Evolutionary conservation across 1,140 invertebrate genomes (phyloP), one percentile per base, ranked within the genome.

Genomic region (Agrypnia vestita): DNA sequence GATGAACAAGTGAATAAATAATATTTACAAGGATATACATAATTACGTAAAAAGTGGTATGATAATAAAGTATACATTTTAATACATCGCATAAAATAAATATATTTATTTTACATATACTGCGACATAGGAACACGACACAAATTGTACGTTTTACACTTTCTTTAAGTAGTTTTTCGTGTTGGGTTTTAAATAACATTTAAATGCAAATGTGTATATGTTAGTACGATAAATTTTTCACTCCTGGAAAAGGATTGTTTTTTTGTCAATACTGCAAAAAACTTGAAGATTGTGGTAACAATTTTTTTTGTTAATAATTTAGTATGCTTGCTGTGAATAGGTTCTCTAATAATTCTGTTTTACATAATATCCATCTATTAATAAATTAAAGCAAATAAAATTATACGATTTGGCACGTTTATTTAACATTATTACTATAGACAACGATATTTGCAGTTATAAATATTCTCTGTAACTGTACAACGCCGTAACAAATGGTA

Each of bases 1-100:
- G 61, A 64, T 35, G 61, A 64, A 64, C 49, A 71, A 71, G 25
- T 71, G 61, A 64, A 64, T 71, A 71, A 71, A 71, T 71, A 71
- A 53, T 71, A 71, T 71, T 71, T 71, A 71, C 67, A 71, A 71
- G 4, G 19, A 71, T 71, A 0, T 71, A 71, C 67, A 71, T 21
- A 21, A 19, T 47, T 47, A 19, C 11, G 10, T 17, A 71, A 71
- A 21, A 49, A 21, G 15, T 49, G 3, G 17, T 9, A 25, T 17
- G 15, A 17, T 67, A 67, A 1, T 15, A n/a, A 55, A 55, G 19
- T 15, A 12, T 35, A 62, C 59, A 62, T 71, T 51, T n/a, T 0
- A 35, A 64, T 43, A 35, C 19, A 12, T 13, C 9, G 35, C 61
- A 71, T 53, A 35, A 51, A 51, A 71, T 71, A 71, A 64, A 64